A percentile compares a stretch with the other conserved stretches of the same genome.
phyloP scores from a whole-genome alignment of 1,140 invertebrate species.

The Oreohelix idahoensis region DNA sequence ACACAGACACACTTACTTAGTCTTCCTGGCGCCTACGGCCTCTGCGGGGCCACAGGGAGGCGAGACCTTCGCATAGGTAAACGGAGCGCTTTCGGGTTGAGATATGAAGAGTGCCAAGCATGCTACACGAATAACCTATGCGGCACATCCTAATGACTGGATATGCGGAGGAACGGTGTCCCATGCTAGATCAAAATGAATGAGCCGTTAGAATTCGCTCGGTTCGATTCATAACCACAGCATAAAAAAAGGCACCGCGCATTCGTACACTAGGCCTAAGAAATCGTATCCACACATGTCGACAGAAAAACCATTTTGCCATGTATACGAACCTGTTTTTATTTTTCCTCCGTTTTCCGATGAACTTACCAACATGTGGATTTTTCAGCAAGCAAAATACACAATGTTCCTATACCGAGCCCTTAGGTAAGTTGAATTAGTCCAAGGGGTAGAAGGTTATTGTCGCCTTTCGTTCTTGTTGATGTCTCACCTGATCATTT shows the following conservation, averaged over 20 bases:
- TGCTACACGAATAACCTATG: not conserved
- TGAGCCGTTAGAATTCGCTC: not conserved
- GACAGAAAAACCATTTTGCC: not conserved
- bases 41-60: not conserved
- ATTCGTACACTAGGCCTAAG: not conserved
- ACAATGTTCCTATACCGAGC: slow-evolving; percentile 21
- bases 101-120: not conserved
- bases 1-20: not conserved
- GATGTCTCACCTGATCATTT: not conserved
- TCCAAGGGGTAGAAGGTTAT: slow-evolving; percentile 10
- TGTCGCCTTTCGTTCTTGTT: not conserved
- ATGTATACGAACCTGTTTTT: not conserved
- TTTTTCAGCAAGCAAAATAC: slow-evolving; percentile 24
- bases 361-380: slow-evolving; percentile 22
- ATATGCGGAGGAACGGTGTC: not conserved
- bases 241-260: not conserved
- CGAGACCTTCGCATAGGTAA: slow-evolving; percentile 6
- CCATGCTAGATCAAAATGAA: not conserved
- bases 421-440: not conserved
- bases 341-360: not conserved
- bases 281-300: not conserved
- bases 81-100: not conserved
- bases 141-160: not conserved
- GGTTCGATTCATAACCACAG: not conserved
- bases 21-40: not conserved